Percentiles rank a stretch among this genome's conserved stretches.
phyloP scores from a whole-genome alignment of 2,888 invertebrate species.

The Galerucella calmariensis region DNA sequence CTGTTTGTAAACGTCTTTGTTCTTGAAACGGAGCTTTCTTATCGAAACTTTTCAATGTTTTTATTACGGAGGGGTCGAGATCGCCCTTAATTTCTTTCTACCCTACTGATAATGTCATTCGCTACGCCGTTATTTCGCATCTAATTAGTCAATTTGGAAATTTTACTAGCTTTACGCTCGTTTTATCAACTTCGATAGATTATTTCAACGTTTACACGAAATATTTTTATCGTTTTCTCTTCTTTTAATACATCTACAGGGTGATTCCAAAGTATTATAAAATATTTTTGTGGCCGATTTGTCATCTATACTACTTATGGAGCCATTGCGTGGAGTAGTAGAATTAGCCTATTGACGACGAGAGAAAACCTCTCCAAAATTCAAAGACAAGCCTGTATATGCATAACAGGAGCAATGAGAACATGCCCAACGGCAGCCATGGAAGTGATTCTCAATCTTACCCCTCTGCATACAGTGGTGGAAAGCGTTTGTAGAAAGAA shows the following conservation, averaged over 20 bases:
- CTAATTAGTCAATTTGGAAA: conserved; percentile 58
- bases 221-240: background rate
- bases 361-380: no score
- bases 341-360: no score
- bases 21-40: conserved; percentile 61
- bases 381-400: no score
- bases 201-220: conserved; percentile 11
- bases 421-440: no score
- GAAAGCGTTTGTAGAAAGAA: no score
- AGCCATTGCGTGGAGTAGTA: no score
- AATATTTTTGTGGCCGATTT: no score
- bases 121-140: conserved; percentile 55
- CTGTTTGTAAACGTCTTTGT: conserved; percentile 62
- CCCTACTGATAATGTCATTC: conserved; percentile 52
- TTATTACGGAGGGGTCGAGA: conserved; percentile 56
- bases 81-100: conserved; percentile 52
- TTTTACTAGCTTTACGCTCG: conserved; percentile 42
- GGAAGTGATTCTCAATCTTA: no score
- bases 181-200: conserved; percentile 38
- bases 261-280: no score
- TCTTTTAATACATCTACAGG: background rate
- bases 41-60: conserved; percentile 61
- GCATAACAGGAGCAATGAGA: no score
- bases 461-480: no score
- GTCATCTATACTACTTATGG: no score